Evolutionary conservation across 35 echinoderm and acorn worm genomes (phyloP).

Genomic region (Anneissia japonica): DNA sequence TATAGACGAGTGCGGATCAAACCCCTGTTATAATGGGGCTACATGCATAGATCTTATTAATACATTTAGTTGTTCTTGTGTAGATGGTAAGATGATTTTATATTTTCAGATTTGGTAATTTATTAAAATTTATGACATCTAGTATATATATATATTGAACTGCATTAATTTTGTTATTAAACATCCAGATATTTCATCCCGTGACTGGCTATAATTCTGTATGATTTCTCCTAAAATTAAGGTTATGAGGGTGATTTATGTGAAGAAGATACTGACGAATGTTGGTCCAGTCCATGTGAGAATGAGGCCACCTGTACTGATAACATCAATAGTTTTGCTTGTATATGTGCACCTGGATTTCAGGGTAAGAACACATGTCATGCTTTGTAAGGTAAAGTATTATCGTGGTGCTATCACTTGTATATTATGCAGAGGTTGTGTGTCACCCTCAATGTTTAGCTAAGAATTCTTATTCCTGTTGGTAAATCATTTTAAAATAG

Average conservation of each 20-base stretch:
- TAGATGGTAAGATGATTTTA: background rate
- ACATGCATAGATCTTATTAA: background rate
- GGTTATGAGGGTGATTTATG: conserved; percentile 47
- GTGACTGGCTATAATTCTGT: background rate
- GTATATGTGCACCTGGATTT: background rate
- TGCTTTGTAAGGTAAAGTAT: no score
- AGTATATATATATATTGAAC: no score
- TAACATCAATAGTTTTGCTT: background rate
- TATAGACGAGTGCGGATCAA: background rate
- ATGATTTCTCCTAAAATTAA: background rate
- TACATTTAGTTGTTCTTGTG: background rate
- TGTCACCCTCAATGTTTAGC: no score
- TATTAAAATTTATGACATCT: no score
- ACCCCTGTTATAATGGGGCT: background rate
- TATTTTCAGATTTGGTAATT: no score
- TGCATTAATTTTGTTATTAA: no score
- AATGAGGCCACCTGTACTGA: background rate
- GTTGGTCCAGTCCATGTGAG: conserved; percentile 2
- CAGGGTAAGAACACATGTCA: background rate
- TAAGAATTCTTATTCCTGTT: no score
- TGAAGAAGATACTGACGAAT: conserved; percentile 15
- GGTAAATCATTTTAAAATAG: no score
- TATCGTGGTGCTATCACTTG: no score
- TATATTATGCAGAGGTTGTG: no score
- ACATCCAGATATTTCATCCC: background rate